Evolutionary conservation across 2,113 vertebrate species (phyloP), one percentile per base, ranked within the genome.

Genomic region (Hemicordylus capensis): DNA sequence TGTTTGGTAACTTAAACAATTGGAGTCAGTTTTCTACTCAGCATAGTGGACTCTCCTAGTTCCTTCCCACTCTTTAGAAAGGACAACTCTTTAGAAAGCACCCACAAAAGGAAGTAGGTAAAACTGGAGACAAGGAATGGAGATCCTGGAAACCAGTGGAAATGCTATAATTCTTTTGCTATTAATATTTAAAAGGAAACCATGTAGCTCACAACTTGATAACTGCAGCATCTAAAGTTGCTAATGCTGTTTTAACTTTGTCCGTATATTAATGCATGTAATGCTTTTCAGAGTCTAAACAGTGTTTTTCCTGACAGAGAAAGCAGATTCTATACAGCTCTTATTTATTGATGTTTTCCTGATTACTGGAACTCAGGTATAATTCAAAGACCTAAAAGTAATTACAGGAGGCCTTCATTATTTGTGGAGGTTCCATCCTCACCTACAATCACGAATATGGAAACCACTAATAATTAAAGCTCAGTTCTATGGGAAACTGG

Each of bases 301-400:
- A 56, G 64, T 69, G n/a, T 51, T 44, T 63, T 64, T 83, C 42
- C 66, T 76, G 59, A 76, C 31, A 42, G 31, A 75, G 61, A 46
- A 67, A 84, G 48, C 82, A 76, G 73, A 76, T 84, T 72, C 82
- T 73, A 72, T 67, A 72, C 67, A 82, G 67, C 15, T 54, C 66
- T 46, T n/a, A 42, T 54, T 26, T 58, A 76, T 67, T 76, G 46
- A 76, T 56, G 73, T 42, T 76, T 42, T 66, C 51, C 73, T 54
- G 34, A 74, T 69, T 74, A 74, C 48, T 56, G 73, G 61, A 84
- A 76, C 73, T 84, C 28, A 22, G 48, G 2, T 83, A 61, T 72
- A 76, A 76, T 84, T 84, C 37, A 76, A 76, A 76, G 63, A 42
- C 34, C 76, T 46, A 76, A 51, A 66, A 84, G 37, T 51, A 48